A percentile compares a stretch with the other conserved stretches of the same genome.
Conservation (phyloP, 2,797 vertebrate genomes). For the Atherinosoma microstoma region DNA sequence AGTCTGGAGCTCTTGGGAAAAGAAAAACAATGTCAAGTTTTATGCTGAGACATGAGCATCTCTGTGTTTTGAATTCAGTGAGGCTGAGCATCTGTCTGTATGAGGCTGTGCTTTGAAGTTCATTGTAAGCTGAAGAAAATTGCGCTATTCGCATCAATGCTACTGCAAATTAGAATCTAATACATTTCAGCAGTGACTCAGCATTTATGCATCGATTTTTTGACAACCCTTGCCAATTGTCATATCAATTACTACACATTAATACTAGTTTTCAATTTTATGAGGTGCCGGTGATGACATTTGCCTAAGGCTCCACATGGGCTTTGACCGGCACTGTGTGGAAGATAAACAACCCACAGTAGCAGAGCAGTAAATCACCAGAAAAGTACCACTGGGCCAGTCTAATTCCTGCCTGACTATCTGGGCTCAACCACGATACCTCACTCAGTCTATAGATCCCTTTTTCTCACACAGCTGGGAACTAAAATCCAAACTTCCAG, state of each 20-base stretch:
- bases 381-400: not conserved
- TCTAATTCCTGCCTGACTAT: not conserved
- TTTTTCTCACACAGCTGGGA: not conserved
- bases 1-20: too few relatives aligned
- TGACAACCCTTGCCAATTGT: too few relatives aligned
- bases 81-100: too few relatives aligned
- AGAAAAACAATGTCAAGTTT: too few relatives aligned
- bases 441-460: not conserved
- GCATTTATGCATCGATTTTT: too few relatives aligned
- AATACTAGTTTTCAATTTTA: not conserved
- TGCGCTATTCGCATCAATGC: too few relatives aligned
- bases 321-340: not conserved
- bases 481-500: conserved; percentile 14
- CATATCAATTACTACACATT: not conserved
- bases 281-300: not conserved
- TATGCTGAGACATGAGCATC: too few relatives aligned
- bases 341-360: not conserved
- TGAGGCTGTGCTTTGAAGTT: too few relatives aligned
- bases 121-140: too few relatives aligned
- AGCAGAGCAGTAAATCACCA: not conserved
- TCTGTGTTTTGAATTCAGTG: too few relatives aligned
- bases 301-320: not conserved
- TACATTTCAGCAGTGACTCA: too few relatives aligned
- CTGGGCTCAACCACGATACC: not conserved
- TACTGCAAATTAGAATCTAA: too few relatives aligned